Evolutionary conservation across 2,888 invertebrate species (phyloP).

Genomic region (Patella ulyssiponensis): DNA sequence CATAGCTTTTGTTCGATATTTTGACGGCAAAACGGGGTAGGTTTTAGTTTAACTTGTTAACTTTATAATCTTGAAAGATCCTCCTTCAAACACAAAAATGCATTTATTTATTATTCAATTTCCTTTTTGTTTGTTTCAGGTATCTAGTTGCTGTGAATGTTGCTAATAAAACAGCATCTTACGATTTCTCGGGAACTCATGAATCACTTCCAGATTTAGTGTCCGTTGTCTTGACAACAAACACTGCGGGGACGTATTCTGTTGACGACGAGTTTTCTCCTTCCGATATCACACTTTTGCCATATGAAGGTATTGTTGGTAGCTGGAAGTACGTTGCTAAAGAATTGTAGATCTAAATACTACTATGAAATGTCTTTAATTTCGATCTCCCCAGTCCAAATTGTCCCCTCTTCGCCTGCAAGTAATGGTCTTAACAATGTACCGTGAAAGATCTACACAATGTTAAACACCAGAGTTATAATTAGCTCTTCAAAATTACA

Average conservation of each 20-base stretch:
- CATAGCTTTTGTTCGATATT: conserved; percentile 66
- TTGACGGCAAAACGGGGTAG: conserved; percentile 65
- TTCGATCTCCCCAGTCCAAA: too few relatives aligned
- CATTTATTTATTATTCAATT: not conserved
- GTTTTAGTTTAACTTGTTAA: not conserved
- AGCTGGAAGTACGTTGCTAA: conserved; percentile 64
- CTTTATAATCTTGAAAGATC: not conserved
- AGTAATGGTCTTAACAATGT: too few relatives aligned
- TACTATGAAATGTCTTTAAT: too few relatives aligned
- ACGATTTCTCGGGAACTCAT: conserved; percentile 51
- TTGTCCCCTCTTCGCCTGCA: too few relatives aligned
- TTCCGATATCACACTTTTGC: conserved; percentile 46
- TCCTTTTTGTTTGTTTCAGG: conserved; percentile 39
- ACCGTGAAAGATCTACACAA: too few relatives aligned
- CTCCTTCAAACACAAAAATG: not conserved
- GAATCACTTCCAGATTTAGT: conserved; percentile 47
- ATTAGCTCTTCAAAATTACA: too few relatives aligned
- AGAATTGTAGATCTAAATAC: conserved; percentile 43
- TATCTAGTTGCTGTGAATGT: conserved; percentile 66
- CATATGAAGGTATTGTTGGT: conserved; percentile 61
- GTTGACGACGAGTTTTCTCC: conserved; percentile 46
- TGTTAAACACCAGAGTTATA: too few relatives aligned
- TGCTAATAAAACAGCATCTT: conserved; percentile 43
- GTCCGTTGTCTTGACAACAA: conserved; percentile 49
- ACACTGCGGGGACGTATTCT: conserved; percentile 33